Evolutionary conservation across 2,888 invertebrate species (phyloP).

Genomic region (Lordiphosa fenestrarum): DNA sequence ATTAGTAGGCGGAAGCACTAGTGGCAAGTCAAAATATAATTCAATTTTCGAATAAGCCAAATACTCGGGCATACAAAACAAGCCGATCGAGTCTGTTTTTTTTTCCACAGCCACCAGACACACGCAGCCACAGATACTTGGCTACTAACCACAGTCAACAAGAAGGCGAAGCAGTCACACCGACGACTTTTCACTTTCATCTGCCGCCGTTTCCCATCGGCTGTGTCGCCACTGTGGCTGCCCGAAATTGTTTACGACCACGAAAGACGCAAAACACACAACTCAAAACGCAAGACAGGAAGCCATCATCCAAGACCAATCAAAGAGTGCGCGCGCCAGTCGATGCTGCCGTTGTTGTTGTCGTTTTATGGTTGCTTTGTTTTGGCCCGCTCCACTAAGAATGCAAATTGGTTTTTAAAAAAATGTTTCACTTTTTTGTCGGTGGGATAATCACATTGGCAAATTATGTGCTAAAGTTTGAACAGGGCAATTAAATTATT

Average conservation of each 20-base stretch:
- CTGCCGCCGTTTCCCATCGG: background rate
- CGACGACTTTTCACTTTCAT: constrained; percentile 39
- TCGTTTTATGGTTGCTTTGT: constrained; percentile 28
- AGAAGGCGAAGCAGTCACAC: background rate
- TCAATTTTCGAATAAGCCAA: constrained; percentile 44
- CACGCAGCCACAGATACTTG: constrained; percentile 41
- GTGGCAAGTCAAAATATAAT: constrained; percentile 55
- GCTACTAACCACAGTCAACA: constrained; percentile 9
- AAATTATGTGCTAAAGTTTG: constrained; percentile 7
- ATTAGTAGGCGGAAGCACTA: constrained; percentile 55
- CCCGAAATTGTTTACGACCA: constrained; percentile 52
- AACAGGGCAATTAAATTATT: constrained; percentile 10
- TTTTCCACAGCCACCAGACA: constrained; percentile 44
- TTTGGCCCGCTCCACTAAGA: constrained; percentile 15
- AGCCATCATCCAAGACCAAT: constrained; percentile 41
- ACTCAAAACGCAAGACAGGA: constrained; percentile 47
- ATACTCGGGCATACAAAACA: background rate
- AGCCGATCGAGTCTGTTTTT: background rate
- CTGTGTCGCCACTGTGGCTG: constrained; percentile 50
- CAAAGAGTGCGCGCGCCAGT: constrained; percentile 27
- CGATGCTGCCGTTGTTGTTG: constrained; percentile 12
- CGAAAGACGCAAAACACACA: constrained; percentile 5
- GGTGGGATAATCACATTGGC: constrained; percentile 7
- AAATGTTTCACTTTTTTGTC: constrained; percentile 15
- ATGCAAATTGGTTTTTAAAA: constrained; percentile 47